Conservation (phyloP, 2,113 vertebrate genomes). For the Melospiza georgiana region DNA sequence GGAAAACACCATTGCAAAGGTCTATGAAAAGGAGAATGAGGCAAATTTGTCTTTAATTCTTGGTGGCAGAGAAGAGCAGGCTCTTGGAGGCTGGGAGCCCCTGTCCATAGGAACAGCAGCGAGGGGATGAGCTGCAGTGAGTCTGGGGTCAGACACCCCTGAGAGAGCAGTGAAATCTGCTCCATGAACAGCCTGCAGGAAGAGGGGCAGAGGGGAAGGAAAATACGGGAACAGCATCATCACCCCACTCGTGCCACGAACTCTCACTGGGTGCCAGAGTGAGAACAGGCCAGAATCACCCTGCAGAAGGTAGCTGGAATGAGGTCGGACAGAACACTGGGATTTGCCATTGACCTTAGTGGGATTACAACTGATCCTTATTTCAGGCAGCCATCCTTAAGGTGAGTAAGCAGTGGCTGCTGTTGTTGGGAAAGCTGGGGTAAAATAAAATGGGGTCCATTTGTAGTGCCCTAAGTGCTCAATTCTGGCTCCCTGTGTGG, state of each 20-base stretch:
- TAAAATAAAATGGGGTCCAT: not conserved
- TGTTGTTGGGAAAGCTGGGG: not conserved
- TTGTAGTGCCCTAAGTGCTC: not conserved
- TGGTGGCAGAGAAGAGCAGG: not conserved
- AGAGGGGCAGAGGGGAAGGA: not conserved
- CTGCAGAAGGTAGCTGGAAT: not conserved
- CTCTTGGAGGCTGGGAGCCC: not conserved
- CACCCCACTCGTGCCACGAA: fast-evolving
- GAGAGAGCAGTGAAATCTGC: fast-evolving
- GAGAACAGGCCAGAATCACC: not conserved
- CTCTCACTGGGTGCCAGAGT: not conserved
- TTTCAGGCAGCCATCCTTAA: not conserved
- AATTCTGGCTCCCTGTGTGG: not conserved
- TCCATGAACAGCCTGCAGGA: not conserved
- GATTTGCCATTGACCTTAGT: not conserved
- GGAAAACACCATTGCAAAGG: not conserved
- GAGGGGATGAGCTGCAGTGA: not conserved
- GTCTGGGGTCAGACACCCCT: not conserved
- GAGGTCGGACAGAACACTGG: not conserved
- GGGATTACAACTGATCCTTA: not conserved
- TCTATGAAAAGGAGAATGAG: not conserved
- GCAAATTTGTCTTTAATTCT: not conserved
- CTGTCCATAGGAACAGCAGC: not conserved
- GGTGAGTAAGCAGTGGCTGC: not conserved
- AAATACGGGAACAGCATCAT: not conserved